phyloP scores from a whole-genome alignment of 2,888 invertebrate species.

The Hirtodrosophila trivittata region DNA sequence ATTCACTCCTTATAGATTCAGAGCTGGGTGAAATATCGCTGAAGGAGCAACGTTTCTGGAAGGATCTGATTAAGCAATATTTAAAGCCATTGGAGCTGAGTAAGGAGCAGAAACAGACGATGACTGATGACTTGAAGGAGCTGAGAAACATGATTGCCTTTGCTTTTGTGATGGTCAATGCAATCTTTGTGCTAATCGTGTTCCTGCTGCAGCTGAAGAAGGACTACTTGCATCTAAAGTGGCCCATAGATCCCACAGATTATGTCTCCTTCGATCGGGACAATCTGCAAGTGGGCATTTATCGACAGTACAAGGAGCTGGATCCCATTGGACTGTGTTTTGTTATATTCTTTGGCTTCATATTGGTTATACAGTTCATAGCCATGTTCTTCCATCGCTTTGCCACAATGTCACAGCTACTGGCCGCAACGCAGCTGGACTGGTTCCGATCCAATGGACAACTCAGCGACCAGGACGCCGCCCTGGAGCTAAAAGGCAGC shows the following conservation, averaged over 20 bases:
- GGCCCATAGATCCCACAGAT: conserved; percentile 87
- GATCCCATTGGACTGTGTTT: conserved; percentile 91
- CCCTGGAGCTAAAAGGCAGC: conserved; percentile 86
- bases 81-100: conserved; percentile 89
- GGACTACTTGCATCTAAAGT: conserved; percentile 87
- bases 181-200: conserved; percentile 90
- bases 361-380: conserved; percentile 89
- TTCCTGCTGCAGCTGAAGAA: conserved; percentile 90
- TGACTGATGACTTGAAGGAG: conserved; percentile 81
- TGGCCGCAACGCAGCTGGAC: conserved; percentile 87
- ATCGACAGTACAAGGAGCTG: conserved; percentile 86
- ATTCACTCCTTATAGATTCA: conserved; percentile 87
- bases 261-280: conserved; percentile 84
- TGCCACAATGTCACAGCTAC: conserved; percentile 89
- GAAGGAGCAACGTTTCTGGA: conserved; percentile 91
- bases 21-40: conserved; percentile 87
- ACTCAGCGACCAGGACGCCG: conserved; percentile 82
- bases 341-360: conserved; percentile 88
- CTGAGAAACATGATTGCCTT: conserved; percentile 88
- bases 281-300: conserved; percentile 84
- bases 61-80: conserved; percentile 89
- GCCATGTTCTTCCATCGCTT: conserved; percentile 91
- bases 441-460: conserved; percentile 81
- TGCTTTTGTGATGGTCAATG: conserved; percentile 90
- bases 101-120: conserved; percentile 85